A percentile compares a stretch with the other conserved stretches of the same genome.
These are phyloP conservation scores for Lomographa bimaculata DNA, from an alignment of 2,888 invertebrate species.

Conservation along the genomic window DNA sequence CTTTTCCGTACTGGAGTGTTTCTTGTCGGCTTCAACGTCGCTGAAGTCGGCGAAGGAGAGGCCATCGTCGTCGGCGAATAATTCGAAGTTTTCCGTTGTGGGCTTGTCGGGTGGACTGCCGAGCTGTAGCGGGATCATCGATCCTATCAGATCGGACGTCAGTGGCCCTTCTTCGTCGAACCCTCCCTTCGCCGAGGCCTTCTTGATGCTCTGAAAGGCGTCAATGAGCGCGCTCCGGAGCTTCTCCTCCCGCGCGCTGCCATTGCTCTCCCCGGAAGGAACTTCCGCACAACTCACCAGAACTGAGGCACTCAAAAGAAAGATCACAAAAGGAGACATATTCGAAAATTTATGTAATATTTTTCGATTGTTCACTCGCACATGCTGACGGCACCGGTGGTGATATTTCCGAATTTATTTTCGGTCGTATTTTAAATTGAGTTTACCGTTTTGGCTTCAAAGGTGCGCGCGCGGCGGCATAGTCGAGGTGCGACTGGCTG, in stretches of 20 bases:
- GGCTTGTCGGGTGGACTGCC: slow-evolving; percentile 45
- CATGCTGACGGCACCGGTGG: slow-evolving; percentile 47
- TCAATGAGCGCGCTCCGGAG: slow-evolving; percentile 71
- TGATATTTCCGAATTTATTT: slow-evolving; percentile 33
- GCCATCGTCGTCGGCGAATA: slow-evolving; percentile 72
- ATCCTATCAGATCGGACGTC: slow-evolving; percentile 65
- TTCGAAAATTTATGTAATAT: slow-evolving; percentile 35
- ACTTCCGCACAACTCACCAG: slow-evolving; percentile 56
- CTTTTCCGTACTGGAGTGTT: slow-evolving; percentile 61
- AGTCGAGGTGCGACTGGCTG: slow-evolving; percentile 65
- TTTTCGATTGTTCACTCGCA: slow-evolving; percentile 50
- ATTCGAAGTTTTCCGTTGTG: slow-evolving; percentile 57
- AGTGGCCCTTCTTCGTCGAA: slow-evolving; percentile 59
- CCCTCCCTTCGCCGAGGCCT: slow-evolving; percentile 67
- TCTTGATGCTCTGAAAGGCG: slow-evolving; percentile 76
- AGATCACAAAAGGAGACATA: slow-evolving; percentile 66
- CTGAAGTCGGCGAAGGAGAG: slow-evolving; percentile 68
- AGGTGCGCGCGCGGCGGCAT: slow-evolving; percentile 71
- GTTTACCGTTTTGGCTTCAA: slow-evolving; percentile 31
- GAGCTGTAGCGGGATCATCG: slow-evolving; percentile 44
- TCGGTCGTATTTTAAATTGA: slow-evolving; percentile 27
- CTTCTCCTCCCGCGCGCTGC: slow-evolving; percentile 69
- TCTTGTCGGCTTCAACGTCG: slow-evolving; percentile 48
- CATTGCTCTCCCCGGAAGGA: slow-evolving; percentile 50
- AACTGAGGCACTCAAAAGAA: slow-evolving; percentile 57